Percentiles rank a stretch among this genome's conserved stretches.
Conservation (phyloP, 2,113 vertebrate species). For the Passer montanus region DNA sequence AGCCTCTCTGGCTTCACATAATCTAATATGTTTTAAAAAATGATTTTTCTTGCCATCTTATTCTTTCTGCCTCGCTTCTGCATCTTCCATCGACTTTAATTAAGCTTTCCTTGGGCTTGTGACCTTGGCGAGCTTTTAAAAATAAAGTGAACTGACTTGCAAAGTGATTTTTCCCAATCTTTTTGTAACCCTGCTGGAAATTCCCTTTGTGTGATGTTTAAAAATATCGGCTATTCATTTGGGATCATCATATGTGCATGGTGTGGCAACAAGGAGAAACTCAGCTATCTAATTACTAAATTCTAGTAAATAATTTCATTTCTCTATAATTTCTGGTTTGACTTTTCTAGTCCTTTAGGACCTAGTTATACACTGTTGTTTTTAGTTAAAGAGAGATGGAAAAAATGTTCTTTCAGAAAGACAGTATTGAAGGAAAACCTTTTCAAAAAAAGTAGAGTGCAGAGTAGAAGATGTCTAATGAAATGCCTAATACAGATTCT, state of each 20-base stretch:
- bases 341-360: background rate
- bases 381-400: background rate
- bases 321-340: background rate
- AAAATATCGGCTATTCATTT: conserved; percentile 36
- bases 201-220: background rate
- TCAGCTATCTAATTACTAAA: background rate
- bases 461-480: background rate
- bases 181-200: conserved; percentile 44
- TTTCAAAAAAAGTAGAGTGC: background rate
- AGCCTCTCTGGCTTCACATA: conserved; percentile 50
- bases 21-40: conserved; percentile 57
- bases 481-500: conserved; percentile 23
- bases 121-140: conserved; percentile 66
- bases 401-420: background rate
- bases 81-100: conserved; percentile 69
- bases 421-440: background rate
- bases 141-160: conserved; percentile 59
- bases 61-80: conserved; percentile 36
- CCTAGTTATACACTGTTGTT: background rate
- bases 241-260: background rate
- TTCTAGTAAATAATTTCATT: conserved; percentile 23
- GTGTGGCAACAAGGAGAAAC: background rate
- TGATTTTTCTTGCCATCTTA: conserved; percentile 53
- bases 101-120: conserved; percentile 63
- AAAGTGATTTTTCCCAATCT: conserved; percentile 52